These are phyloP conservation scores for Perizoma flavofasciatum DNA, from an alignment of 2,888 invertebrate species.

Conservation along the genomic window DNA sequence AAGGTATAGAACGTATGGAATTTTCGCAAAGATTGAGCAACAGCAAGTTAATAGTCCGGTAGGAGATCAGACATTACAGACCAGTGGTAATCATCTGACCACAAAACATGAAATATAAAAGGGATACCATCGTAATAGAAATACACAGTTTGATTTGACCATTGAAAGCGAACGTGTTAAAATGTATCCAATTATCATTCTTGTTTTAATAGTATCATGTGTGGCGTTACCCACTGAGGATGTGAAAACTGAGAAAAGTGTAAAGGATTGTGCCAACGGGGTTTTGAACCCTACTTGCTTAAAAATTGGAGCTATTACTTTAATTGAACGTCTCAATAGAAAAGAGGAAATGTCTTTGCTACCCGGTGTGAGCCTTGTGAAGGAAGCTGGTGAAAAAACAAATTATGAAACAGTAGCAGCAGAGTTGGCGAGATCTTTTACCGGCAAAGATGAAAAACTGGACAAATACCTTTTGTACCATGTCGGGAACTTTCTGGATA, in stretches of 20 bases:
- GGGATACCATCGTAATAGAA: conserved; percentile 50
- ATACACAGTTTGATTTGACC: conserved; percentile 50
- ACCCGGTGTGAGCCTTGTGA: conserved; percentile 86
- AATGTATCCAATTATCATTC: conserved; percentile 52
- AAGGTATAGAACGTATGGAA: conserved; percentile 16
- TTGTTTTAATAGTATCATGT: conserved; percentile 40
- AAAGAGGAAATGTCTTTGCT: conserved; percentile 70
- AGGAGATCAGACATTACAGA: conserved; percentile 51
- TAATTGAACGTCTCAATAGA: conserved; percentile 69
- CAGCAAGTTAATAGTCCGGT: conserved; percentile 36
- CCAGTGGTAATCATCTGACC: conserved; percentile 65
- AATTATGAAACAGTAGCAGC: conserved; percentile 79
- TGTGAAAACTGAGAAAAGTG: conserved; percentile 44
- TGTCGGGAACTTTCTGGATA: conserved; percentile 86
- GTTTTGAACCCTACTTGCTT: conserved; percentile 73
- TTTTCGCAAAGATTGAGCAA: conserved; percentile 11
- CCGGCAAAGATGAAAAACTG: conserved; percentile 87
- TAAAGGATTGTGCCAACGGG: conserved; percentile 70
- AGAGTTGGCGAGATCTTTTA: conserved; percentile 88
- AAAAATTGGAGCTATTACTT: conserved; percentile 73
- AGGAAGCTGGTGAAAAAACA: conserved; percentile 84
- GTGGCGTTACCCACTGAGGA: conserved; percentile 53
- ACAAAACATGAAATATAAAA: conserved; percentile 68
- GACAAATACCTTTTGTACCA: conserved; percentile 89
- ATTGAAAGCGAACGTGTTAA: conserved; percentile 53